Evolutionary conservation across 2,888 invertebrate genomes (phyloP).

Genomic region (Drosophila mimetica): DNA sequence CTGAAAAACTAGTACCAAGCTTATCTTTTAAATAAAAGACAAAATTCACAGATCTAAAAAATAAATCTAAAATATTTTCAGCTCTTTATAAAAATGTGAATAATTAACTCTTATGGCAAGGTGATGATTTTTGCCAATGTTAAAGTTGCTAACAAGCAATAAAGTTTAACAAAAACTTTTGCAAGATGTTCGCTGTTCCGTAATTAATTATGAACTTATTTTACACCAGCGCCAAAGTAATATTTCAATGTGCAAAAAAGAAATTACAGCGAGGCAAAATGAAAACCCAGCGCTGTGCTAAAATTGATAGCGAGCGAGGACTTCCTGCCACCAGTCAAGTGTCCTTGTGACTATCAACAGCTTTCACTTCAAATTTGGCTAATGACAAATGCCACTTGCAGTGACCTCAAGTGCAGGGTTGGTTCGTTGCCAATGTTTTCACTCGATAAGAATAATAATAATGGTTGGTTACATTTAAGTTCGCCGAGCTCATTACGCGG

Average conservation of each 20-base stretch:
- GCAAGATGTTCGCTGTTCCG: conserved; percentile 13
- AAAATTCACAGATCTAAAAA: too few species aligned
- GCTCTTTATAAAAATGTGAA: too few species aligned
- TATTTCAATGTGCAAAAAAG: background rate
- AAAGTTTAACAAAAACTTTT: conserved; percentile 1
- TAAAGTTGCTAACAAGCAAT: background rate
- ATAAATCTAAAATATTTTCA: background rate
- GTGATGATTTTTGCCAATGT: background rate
- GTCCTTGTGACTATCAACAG: conserved; percentile 51
- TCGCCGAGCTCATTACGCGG: conserved; percentile 23
- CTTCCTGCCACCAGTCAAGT: background rate
- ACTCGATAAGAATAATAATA: conserved; percentile 30
- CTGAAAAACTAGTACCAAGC: background rate
- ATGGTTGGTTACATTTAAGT: conserved; percentile 13
- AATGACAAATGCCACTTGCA: conserved; percentile 39
- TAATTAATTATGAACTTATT: conserved; percentile 56
- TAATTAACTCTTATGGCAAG: background rate
- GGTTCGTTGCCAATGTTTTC: conserved; percentile 25
- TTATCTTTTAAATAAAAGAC: too few species aligned
- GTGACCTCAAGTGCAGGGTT: conserved; percentile 24
- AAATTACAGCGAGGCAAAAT: conserved; percentile 7
- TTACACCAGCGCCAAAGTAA: conserved; percentile 6
- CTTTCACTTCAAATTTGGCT: conserved; percentile 40
- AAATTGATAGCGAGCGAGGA: conserved; percentile 46
- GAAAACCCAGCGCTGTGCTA: conserved; percentile 35